Evolutionary conservation across 2,888 invertebrate species (phyloP).

Genomic region (Ametastegia equiseti): DNA sequence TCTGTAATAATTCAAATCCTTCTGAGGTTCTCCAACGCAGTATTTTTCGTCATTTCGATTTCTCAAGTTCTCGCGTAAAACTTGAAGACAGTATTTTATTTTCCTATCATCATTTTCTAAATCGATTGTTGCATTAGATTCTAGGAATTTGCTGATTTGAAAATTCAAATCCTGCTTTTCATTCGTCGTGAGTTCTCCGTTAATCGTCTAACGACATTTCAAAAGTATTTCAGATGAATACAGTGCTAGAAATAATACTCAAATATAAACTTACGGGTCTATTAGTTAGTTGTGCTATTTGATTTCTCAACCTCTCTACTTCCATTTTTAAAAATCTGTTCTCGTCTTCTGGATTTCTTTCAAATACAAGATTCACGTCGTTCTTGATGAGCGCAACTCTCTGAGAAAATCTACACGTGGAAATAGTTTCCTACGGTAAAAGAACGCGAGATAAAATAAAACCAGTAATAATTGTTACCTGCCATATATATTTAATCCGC

Average conservation of each 20-base stretch:
- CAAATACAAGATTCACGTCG: slow-evolving; percentile 75
- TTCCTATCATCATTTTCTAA: slow-evolving; percentile 67
- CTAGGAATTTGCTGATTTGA: slow-evolving; percentile 62
- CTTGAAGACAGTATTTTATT: slow-evolving; percentile 70
- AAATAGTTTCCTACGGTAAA: slow-evolving; percentile 76
- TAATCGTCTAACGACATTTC: slow-evolving; percentile 50
- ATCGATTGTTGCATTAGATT: slow-evolving; percentile 60
- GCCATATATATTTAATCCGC: neutral
- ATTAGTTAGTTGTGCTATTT: slow-evolving; percentile 63
- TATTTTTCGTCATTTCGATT: slow-evolving; percentile 51
- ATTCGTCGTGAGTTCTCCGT: slow-evolving; percentile 56
- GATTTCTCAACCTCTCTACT: slow-evolving; percentile 71
- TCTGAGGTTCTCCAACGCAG: slow-evolving; percentile 42
- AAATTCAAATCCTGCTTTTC: slow-evolving; percentile 62
- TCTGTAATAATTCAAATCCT: slow-evolving; percentile 65
- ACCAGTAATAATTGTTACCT: neutral
- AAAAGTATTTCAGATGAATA: neutral
- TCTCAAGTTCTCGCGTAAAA: slow-evolving; percentile 62
- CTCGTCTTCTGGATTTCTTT: slow-evolving; percentile 74
- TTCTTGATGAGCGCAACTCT: slow-evolving; percentile 77
- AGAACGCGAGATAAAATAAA: neutral
- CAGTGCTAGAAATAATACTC: too few species aligned
- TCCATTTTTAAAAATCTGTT: slow-evolving; percentile 75
- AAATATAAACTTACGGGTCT: slow-evolving; percentile 58
- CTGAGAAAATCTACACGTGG: slow-evolving; percentile 79